phyloP scores from a whole-genome alignment of 2,113 vertebrate genomes.

The Microcebus ravelobensis region DNA sequence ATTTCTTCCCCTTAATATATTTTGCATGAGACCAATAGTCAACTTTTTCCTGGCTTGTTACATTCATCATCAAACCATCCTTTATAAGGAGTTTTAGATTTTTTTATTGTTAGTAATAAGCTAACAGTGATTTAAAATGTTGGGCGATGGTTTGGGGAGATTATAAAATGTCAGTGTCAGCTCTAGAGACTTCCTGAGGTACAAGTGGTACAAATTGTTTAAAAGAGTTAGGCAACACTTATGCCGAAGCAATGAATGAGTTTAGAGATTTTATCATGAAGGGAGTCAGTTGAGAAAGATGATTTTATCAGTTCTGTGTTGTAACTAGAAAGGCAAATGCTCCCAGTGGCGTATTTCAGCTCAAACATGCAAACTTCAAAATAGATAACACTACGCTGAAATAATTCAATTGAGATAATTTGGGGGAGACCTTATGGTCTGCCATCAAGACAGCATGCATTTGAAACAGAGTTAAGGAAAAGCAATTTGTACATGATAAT shows the following conservation, averaged over 20 bases:
- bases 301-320: constrained; percentile 1
- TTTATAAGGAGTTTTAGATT: background rate
- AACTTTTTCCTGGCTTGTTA: background rate
- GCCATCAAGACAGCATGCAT: background rate
- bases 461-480: background rate
- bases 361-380: background rate
- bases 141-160: constrained; percentile 18
- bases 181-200: constrained; percentile 6
- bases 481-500: background rate
- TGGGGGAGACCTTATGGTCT: background rate
- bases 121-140: background rate
- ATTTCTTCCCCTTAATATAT: background rate
- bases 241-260: background rate
- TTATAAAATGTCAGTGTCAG: constrained; percentile 8
- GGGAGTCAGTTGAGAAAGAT: background rate
- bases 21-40: background rate
- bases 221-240: constrained; percentile 5
- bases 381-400: background rate
- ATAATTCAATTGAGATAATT: background rate
- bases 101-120: constrained; percentile 28
- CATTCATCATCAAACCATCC: background rate
- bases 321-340: constrained; percentile 33
- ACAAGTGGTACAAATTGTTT: background rate
- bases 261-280: constrained; percentile 30
- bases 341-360: background rate